A percentile compares a stretch with the other conserved stretches of the same genome.
Conservation (phyloP, 2,888 invertebrate species). For the Laothoe populi region DNA sequence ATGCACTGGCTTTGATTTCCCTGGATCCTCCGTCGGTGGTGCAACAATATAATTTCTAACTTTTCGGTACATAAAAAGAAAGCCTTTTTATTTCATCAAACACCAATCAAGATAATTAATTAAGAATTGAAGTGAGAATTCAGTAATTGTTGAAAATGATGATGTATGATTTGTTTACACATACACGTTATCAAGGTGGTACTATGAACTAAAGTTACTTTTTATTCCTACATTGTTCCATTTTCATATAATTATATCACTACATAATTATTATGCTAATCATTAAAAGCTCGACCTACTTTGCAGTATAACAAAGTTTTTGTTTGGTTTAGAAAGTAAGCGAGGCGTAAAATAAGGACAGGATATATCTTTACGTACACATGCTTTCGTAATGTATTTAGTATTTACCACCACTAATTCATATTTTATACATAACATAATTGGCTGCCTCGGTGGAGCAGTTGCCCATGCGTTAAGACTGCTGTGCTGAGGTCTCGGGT, state of each 20-base stretch:
- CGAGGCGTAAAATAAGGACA: constrained; percentile 1
- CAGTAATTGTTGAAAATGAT: neutral
- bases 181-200: neutral
- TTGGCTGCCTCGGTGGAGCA: too few relatives aligned
- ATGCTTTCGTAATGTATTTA: neutral
- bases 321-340: constrained; percentile 2
- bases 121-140: neutral
- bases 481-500: too few relatives aligned
- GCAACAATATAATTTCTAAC: too few relatives aligned
- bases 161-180: neutral
- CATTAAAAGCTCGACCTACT: constrained; percentile 13
- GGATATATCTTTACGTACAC: neutral
- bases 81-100: too few relatives aligned
- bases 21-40: too few relatives aligned
- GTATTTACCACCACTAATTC: neutral
- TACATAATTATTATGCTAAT: constrained; percentile 1
- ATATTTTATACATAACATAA: neutral
- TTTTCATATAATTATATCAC: neutral
- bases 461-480: too few relatives aligned
- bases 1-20: too few relatives aligned
- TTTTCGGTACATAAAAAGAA: too few relatives aligned
- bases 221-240: neutral
- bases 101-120: too few relatives aligned
- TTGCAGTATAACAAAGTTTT: neutral
- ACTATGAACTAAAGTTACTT: neutral